phyloP scores from a whole-genome alignment of 2,113 vertebrate species.

The Rhipidura dahli region DNA sequence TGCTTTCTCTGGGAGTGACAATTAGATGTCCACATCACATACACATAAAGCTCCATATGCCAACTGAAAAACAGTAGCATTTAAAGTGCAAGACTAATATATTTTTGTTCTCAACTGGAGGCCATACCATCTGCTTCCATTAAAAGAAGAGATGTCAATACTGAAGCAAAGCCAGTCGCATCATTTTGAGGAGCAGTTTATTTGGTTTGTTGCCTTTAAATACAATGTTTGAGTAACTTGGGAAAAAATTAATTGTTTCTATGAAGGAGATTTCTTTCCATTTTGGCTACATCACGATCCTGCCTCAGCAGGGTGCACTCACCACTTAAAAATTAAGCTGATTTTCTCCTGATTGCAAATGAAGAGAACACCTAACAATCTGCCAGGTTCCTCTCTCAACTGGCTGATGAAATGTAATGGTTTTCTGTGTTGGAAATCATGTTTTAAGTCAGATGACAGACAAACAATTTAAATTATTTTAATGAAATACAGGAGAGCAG shows the following conservation, averaged over 20 bases:
- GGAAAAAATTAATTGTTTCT: background rate
- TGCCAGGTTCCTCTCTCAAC: background rate
- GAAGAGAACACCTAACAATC: background rate
- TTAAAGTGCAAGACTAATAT: background rate
- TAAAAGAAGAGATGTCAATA: background rate
- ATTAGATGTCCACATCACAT: background rate
- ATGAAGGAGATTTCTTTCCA: background rate
- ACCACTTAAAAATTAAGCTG: background rate
- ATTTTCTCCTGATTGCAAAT: slow-evolving; percentile 5
- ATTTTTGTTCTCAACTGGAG: background rate
- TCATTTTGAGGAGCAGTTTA: background rate
- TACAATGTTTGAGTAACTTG: background rate
- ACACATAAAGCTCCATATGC: background rate
- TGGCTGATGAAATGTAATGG: background rate
- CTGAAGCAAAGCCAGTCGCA: background rate
- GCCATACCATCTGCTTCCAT: background rate
- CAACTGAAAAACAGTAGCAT: background rate
- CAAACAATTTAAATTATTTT: background rate
- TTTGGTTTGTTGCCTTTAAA: background rate
- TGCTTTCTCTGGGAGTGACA: background rate
- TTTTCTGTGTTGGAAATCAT: background rate
- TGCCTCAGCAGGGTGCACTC: background rate
- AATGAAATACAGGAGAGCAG: background rate
- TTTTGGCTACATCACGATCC: background rate
- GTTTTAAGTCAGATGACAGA: background rate